Evolutionary conservation across 2,797 vertebrate species (phyloP).

Genomic region (Takifugu rubripes): DNA sequence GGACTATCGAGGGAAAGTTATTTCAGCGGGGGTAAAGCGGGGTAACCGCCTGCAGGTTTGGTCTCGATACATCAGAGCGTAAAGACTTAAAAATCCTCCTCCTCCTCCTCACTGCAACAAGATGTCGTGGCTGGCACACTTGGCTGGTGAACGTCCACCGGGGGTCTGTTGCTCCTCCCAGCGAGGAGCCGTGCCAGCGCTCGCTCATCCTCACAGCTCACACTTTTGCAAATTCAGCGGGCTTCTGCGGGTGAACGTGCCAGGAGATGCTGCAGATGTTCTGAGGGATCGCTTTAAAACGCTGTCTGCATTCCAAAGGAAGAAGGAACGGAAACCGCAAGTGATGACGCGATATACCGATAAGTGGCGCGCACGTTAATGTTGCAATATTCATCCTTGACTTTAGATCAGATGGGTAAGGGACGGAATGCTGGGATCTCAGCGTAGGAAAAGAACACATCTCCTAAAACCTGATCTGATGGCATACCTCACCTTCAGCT

Average conservation of each 20-base stretch:
- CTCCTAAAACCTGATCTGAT: too few species aligned
- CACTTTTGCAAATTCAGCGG: constrained; percentile 49
- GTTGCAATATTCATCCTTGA: too few species aligned
- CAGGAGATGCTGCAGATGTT: constrained; percentile 24
- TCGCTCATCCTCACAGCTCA: constrained; percentile 24
- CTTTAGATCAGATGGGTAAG: constrained; percentile 2
- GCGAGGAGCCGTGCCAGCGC: constrained; percentile 43
- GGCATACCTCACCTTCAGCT: not conserved
- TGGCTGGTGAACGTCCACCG: constrained; percentile 50
- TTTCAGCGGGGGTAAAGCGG: constrained; percentile 62
- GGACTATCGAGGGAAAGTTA: constrained; percentile 70
- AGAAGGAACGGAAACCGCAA: constrained; percentile 18
- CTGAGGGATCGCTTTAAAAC: constrained; percentile 21
- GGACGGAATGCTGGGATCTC: not conserved
- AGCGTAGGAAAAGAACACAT: too few species aligned
- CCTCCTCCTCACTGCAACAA: constrained; percentile 47
- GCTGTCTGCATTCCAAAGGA: constrained; percentile 4
- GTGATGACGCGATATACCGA: not conserved
- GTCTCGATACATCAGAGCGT: constrained; percentile 65
- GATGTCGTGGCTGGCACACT: constrained; percentile 59
- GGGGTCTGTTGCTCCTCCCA: constrained; percentile 46
- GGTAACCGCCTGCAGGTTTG: constrained; percentile 56
- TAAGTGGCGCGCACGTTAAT: too few species aligned
- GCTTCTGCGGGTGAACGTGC: constrained; percentile 27
- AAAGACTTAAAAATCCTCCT: constrained; percentile 70